A percentile compares a stretch with the other conserved stretches of the same genome.
Conservation (phyloP, 2,797 vertebrate species). For the Semaprochilodus insignis region DNA sequence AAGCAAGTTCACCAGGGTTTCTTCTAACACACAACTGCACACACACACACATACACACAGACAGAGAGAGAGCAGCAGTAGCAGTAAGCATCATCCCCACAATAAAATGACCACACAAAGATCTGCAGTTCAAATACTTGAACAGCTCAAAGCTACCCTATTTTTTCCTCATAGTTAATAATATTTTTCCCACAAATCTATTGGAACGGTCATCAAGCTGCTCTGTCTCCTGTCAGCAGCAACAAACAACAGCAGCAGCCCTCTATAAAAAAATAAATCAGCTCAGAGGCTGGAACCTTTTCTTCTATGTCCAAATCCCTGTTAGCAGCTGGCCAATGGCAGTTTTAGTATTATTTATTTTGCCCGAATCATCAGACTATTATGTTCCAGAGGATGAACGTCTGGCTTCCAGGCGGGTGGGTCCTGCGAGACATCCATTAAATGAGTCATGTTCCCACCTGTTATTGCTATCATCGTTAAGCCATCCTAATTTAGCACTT, state of each 20-base stretch:
- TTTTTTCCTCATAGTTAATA: no score
- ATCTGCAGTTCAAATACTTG: no score
- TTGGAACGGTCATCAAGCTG: no score
- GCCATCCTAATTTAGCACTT: neutral
- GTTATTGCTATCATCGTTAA: neutral
- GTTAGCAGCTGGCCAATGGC: neutral
- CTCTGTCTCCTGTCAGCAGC: no score
- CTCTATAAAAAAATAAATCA: no score
- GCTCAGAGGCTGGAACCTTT: no score
- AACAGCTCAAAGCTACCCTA: neutral
- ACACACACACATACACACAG: neutral
- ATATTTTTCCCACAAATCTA: no score
- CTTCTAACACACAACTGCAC: neutral
- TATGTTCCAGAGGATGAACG: neutral
- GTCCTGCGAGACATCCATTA: neutral
- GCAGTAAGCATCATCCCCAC: neutral
- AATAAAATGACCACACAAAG: neutral
- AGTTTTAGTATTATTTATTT: conserved; percentile 12
- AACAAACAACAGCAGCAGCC: no score
- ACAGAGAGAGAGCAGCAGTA: neutral
- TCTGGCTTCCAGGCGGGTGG: neutral
- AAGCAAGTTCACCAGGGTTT: neutral
- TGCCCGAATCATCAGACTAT: neutral
- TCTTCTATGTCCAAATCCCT: neutral
- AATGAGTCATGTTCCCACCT: neutral